phyloP scores from a whole-genome alignment of 2,797 vertebrate species.

The Betta splendens region DNA sequence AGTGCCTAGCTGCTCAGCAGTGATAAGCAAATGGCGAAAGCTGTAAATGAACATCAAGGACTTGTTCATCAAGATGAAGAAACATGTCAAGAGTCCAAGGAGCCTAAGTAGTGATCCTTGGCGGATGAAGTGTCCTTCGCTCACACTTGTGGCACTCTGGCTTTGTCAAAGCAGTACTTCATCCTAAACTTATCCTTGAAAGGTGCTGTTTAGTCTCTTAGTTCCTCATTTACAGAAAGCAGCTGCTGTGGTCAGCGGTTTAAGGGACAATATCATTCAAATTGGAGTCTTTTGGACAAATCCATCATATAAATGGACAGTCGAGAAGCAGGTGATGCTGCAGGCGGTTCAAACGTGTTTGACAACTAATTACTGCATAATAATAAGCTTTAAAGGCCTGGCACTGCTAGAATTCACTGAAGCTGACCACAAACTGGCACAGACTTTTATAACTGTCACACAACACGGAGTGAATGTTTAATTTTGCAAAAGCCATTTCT shows the following conservation, averaged over 20 bases:
- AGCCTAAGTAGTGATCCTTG: constrained; percentile 16
- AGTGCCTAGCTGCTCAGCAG: constrained; percentile 13
- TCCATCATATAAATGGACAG: not conserved
- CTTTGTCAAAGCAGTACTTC: constrained; percentile 21
- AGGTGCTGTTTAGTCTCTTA: constrained; percentile 12
- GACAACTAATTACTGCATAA: not conserved
- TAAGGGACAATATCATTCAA: constrained; percentile 3
- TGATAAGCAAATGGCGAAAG: constrained; percentile 36
- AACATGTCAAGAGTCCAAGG: constrained; percentile 31
- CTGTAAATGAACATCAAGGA: constrained; percentile 23
- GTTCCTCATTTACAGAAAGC: constrained; percentile 4
- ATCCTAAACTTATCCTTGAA: constrained; percentile 24
- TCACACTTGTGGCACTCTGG: not conserved
- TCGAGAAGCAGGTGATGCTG: constrained; percentile 1
- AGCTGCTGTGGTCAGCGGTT: constrained; percentile 10
- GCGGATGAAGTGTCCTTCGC: constrained; percentile 24
- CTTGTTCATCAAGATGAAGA: constrained; percentile 24
- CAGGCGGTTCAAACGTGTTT: constrained; percentile 8
- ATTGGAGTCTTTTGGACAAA: constrained; percentile 11
- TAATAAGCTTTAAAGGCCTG: not conserved
- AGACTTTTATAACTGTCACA: constrained; percentile 6
- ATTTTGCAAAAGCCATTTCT: constrained; percentile 37
- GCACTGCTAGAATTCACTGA: constrained; percentile 8
- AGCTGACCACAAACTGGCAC: not conserved
- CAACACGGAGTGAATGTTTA: not conserved